Evolutionary conservation across 2,888 invertebrate species (phyloP), one percentile per base, ranked within the genome.

Genomic region (Prosopocoilus inquinatus): DNA sequence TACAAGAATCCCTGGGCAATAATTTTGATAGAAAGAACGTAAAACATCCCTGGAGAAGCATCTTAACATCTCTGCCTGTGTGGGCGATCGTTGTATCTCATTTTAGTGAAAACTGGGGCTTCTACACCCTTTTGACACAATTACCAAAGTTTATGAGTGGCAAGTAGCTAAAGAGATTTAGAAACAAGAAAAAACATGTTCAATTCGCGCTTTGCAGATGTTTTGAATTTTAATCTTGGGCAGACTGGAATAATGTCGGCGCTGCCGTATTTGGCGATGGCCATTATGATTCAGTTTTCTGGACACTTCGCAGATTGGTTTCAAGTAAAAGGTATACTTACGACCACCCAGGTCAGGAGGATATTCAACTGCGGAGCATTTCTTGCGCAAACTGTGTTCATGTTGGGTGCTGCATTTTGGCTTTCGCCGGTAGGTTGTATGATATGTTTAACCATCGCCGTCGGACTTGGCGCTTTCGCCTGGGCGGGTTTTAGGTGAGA

Each of bases 81-180:
- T 93, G 91, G 88, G 91, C 92, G 0, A 90, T 93, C 36, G 84
- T 90, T 1, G 82, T 86, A 48, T 90, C 92, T 1, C 92, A 93
- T 74, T 91, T 92, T 76, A 88, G 90, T 28, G 92, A 93, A 74
- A 92, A 92, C 75, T 93, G 93, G 93, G 93, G 93, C 3, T 92
- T 92, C 76, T 93, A 93, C 69, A 93, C 92, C 0, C 78, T 93
- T 62, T 81, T 93, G 1, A 93, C 92, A 0, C 89, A 90, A 69
- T 75, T 93, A 41, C 93, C 93, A 2, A 90, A 89, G 12, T 93
- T 90, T 70, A 85, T 93, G 81, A 88, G 84, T 78, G 90, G 91
- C 91, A 72, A 66, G 38, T 38, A 38, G 5, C 12, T 3, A 11
- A 3, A 3, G 11, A 13, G 7, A 9, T 38, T 38, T 5, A 1